Evolutionary conservation across 1,140 invertebrate species (phyloP), one percentile per base, ranked within the genome.

Genomic region (Drosophila funebris): DNA sequence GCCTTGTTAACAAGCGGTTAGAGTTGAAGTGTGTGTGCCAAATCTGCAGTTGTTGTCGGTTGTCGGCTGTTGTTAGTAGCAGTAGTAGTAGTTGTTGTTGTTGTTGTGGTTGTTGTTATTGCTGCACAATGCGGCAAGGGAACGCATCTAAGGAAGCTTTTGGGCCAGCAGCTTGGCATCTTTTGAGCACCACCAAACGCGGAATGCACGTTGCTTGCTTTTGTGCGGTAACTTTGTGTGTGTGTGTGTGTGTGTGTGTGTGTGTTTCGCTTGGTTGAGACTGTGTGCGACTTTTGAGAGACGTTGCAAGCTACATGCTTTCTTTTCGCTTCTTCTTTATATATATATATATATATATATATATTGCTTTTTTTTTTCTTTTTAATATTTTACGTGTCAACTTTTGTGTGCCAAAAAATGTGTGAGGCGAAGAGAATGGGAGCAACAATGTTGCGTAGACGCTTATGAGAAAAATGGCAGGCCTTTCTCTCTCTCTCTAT

Each of bases 371-470:
- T 43, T 56, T 56, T 24, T 27, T 52, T 63, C 56, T 50, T 74
- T 64, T 70, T 64, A 75, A 77, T 77, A 77, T 77, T 77, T 77
- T 77, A 77, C 75, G 75, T 77, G 75, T 77, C 71, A 77, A 74
- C 75, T 74, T 77, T 74, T 74, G 71, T 60, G 71, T 74, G 75
- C 75, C 74, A 77, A 77, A 69, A 73, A 73, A 60, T 77, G 41
- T 70, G 57, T 46, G 43, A 27, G 54, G 33, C 68, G n/a, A 13
- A 24, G 37, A 37, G 52, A 53, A 61, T 56, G 62, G 48, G 16
- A 44, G 60, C 46, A 58, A 71, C 46, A 68, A 68, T 62, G 73
- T 68, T 73, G 71, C 71, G 71, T 77, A 73, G 63, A 20, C 41
- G 64, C 48, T 69, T 69, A 73, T 70, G 72, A 57, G 57, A 20